Conservation (phyloP, 2,113 vertebrate genomes). For the Oplegnathus fasciatus region DNA sequence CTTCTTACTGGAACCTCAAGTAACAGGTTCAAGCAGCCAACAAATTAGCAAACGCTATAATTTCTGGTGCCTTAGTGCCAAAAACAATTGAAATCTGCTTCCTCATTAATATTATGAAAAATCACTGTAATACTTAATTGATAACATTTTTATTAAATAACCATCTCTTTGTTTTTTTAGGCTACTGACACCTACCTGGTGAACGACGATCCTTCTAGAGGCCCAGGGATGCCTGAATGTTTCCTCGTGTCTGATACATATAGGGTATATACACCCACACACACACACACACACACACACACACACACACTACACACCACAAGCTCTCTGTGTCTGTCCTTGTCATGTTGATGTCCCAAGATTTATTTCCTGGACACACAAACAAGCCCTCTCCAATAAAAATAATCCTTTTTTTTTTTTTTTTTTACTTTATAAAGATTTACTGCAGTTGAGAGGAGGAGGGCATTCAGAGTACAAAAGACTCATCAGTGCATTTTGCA, state of each 20-base stretch:
- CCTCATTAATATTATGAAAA: not conserved
- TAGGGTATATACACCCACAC: constrained; percentile 80
- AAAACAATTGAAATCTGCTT: not conserved
- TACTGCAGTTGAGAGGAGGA: constrained; percentile 12
- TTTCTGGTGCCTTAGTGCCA: not conserved
- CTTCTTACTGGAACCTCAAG: not conserved
- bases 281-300: constrained; percentile 51
- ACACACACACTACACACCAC: constrained; percentile 43
- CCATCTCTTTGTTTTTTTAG: constrained; percentile 69
- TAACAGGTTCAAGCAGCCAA: constrained; percentile 4
- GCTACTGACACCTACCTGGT: constrained; percentile 88
- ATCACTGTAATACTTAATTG: not conserved
- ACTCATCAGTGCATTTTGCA: constrained; percentile 28
- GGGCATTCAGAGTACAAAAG: constrained; percentile 21
- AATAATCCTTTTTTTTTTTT: constrained; percentile 4
- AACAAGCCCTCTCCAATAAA: constrained; percentile 33
- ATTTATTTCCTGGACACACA: constrained; percentile 53
- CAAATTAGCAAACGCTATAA: not conserved
- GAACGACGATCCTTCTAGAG: constrained; percentile 85
- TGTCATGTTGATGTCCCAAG: constrained; percentile 14
- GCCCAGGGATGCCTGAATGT: constrained; percentile 86
- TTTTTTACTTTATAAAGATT: constrained; percentile 29
- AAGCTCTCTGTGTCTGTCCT: constrained; percentile 22
- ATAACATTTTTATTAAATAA: constrained; percentile 20
- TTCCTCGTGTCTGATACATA: constrained; percentile 88